Conservation (phyloP, 1,140 invertebrate species). For the Zeugodacus cucurbitae region DNA sequence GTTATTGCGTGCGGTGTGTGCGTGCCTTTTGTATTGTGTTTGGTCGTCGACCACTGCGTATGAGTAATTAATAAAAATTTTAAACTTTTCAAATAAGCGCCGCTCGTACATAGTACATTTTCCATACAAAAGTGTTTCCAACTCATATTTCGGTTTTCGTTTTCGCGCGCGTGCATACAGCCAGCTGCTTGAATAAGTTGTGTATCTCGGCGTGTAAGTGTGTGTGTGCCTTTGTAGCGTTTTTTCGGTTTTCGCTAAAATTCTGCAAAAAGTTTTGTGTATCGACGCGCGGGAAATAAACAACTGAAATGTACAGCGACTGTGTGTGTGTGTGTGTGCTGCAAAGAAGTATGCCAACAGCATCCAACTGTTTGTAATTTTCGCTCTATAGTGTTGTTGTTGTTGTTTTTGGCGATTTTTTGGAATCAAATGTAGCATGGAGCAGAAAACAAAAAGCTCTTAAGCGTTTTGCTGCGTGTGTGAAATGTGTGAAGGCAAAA, state of each 20-base stretch:
- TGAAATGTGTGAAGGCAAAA: not conserved
- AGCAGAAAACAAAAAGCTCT: not conserved
- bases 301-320: not conserved
- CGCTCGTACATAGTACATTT: not conserved
- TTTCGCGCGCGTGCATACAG: not conserved
- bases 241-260: not conserved
- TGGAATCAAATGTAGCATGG: not conserved
- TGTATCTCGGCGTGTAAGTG: not conserved
- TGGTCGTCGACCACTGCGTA: not conserved
- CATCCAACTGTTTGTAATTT: not conserved
- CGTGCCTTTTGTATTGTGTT: not conserved
- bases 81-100: not conserved
- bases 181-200: not conserved
- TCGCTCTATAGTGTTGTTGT: not conserved
- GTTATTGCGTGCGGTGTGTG: not conserved
- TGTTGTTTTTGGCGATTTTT: too few species aligned
- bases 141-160: not conserved
- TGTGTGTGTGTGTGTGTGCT: not conserved
- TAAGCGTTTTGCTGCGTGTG: not conserved
- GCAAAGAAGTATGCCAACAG: not conserved
- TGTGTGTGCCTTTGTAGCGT: not conserved
- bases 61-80: slow-evolving; percentile 11
- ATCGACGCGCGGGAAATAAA: not conserved
- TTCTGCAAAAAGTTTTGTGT: not conserved
- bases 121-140: not conserved